Base-by-base conservation (phyloP, 2,888 invertebrate species). In the Eilema caniola region DNA sequence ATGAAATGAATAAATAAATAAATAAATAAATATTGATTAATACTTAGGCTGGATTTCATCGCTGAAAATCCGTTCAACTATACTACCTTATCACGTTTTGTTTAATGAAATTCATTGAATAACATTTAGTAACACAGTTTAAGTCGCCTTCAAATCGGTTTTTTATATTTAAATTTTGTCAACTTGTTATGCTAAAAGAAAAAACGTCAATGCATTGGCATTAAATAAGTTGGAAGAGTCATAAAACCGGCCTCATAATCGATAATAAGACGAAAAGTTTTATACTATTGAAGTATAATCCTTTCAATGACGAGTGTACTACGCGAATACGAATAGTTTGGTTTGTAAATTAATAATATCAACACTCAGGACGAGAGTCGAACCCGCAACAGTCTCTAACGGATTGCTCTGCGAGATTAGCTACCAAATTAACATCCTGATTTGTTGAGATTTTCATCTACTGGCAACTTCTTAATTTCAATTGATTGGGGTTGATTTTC, bases 201-300 rank as follows among this genome's bases (percentile, higher is more conserved):
- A 5, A 4, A 28, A 28, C 28, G 28, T 28, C 5, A 28, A 28
- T 5, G 28, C 28, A 28, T 28, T 28, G 28, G 28, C 28, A 28
- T 28, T 28, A 33, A 33, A 33, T 7, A 33, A 33, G 31, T 8
- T 8, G 31, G 8, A 47, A 20, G 20, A n/a, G 2, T 53, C n/a
- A n/a, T 4, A 53, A 53, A 53, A 53, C 10, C 53, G 53, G n/a
- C 53, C 53, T 53, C n/a, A 53, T 2, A 53, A n/a, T 53, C n/a
- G 1, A n/a, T 75, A 66, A 72, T 75, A 66, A 73, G 64, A 71
- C 62, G 65, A 65, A 71, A 71, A 28, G 1, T 59, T 68, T 31
- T 59, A 67, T 63, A 63, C 47, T 33, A 57, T 56, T 62, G 47
- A 56, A n/a, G 53, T 53, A 53, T 53, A n/a, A 53, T 53, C n/a